These are phyloP conservation scores for Polydrusus tereticollis DNA, from an alignment of 2,888 invertebrate genomes.

Conservation along the genomic window DNA sequence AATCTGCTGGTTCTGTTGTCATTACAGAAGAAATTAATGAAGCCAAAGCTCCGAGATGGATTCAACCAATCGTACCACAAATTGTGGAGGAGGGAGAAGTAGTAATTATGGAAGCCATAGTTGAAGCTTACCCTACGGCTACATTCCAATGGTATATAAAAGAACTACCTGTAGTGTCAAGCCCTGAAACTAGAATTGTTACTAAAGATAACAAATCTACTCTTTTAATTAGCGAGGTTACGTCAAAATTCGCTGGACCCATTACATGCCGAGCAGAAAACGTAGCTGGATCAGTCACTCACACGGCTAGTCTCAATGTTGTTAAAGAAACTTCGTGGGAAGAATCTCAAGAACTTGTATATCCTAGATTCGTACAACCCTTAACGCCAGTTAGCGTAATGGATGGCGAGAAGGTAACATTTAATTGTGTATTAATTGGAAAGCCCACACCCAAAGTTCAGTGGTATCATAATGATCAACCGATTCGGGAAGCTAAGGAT, in stretches of 20 bases:
- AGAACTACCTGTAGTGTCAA: slow-evolving; percentile 78
- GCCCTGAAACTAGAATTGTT: slow-evolving; percentile 79
- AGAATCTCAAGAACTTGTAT: slow-evolving; percentile 73
- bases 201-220: slow-evolving; percentile 85
- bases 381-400: slow-evolving; percentile 83
- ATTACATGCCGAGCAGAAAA: slow-evolving; percentile 93
- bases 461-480: slow-evolving; percentile 83
- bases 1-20: slow-evolving; percentile 86
- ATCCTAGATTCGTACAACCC: slow-evolving; percentile 83
- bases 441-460: slow-evolving; percentile 84
- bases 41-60: slow-evolving; percentile 79
- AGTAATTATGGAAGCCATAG: slow-evolving; percentile 82
- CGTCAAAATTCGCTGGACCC: slow-evolving; percentile 78
- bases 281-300: slow-evolving; percentile 89
- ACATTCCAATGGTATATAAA: slow-evolving; percentile 91
- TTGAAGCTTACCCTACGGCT: slow-evolving; percentile 82
- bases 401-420: slow-evolving; percentile 88
- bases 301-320: slow-evolving; percentile 80
- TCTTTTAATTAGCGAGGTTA: slow-evolving; percentile 80
- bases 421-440: slow-evolving; percentile 81
- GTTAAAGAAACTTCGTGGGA: slow-evolving; percentile 72
- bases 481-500: slow-evolving; percentile 82
- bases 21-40: slow-evolving; percentile 74
- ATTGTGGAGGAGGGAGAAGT: slow-evolving; percentile 80
- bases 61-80: slow-evolving; percentile 79